Evolutionary conservation across 2,888 invertebrate species (phyloP), one percentile per base, ranked within the genome.

Genomic region (Campopleginae sp.): DNA sequence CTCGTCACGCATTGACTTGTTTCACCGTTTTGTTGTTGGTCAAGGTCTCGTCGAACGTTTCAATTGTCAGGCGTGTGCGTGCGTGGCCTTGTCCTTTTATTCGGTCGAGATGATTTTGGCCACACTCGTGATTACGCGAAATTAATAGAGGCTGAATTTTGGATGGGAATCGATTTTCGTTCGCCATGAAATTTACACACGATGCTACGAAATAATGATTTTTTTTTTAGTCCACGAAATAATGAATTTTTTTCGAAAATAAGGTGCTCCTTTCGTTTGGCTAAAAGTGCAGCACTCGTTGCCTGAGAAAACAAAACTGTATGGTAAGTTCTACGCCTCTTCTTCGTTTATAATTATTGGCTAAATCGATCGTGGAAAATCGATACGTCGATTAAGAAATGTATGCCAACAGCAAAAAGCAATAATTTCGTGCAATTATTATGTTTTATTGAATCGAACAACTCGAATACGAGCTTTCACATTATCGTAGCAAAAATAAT

Each of bases 11-110:
- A n/a, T 46, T 48, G 5, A n/a, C 66, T 38, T 51, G 48, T 66
- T 63, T 44, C 63, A 38, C 51, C 27, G 23, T 42, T 58, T 80
- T 75, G n/a, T 80, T 80, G 33, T 80, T 42, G 76, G 74, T 58
- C 71, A 80, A 71, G 75, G 80, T 66, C 31, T 48, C 58, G 38
- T 71, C 76, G 63, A 44, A 4, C 27, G 10, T 33, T 38, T 70
- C 48, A 68, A 23, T 66, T 23, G 68, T 38, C 4, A 19, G 6
- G 27, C 31, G 33, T 31, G 63, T 17, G 33, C 12, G 27, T 31
- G 17, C 17, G 27, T 8, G 46, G 42, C 19, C 42, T 66, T 23
- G 38, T 44, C 19, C 42, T 38, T 66, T 23, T 5, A 42, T 38
- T 42, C 12, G 19, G 42, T 38, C 42, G 12, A 23, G 42, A 66